phyloP scores from a whole-genome alignment of 1,140 invertebrate genomes.

The Drosophila baimaii region DNA sequence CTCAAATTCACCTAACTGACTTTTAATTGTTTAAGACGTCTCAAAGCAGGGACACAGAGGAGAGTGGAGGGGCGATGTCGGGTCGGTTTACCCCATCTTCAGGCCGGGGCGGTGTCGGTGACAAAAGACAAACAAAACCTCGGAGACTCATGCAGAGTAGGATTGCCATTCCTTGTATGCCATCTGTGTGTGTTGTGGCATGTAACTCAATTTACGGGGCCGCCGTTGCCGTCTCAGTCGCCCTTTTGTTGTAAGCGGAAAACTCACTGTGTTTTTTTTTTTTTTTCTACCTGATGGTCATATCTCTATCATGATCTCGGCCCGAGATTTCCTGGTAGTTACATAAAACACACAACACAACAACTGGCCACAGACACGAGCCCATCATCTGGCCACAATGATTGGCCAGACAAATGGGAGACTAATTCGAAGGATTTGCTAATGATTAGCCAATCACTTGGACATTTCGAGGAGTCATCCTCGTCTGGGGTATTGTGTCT shows the following conservation, averaged over 20 bases:
- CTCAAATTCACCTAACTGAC: constrained; percentile 64
- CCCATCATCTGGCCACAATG: constrained; percentile 22
- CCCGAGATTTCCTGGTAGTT: constrained; percentile 43
- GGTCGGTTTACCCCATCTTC: constrained; percentile 23
- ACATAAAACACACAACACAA: constrained; percentile 23
- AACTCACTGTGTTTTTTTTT: constrained; percentile 46
- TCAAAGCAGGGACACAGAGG: neutral
- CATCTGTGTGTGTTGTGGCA: constrained; percentile 26
- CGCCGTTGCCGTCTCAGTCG: constrained; percentile 10
- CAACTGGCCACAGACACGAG: constrained; percentile 26
- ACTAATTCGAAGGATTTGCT: constrained; percentile 24
- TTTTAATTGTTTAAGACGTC: constrained; percentile 60
- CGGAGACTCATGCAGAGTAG: constrained; percentile 50
- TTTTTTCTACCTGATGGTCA: constrained; percentile 37
- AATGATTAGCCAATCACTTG: constrained; percentile 3
- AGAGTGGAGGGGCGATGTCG: neutral
- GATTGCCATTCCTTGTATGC: constrained; percentile 41
- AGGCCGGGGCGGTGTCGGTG: constrained; percentile 23
- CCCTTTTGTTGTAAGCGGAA: constrained; percentile 54
- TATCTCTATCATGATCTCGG: constrained; percentile 29
- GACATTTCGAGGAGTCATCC: neutral
- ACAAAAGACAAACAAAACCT: constrained; percentile 27
- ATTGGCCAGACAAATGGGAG: constrained; percentile 25
- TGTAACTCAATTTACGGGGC: constrained; percentile 66
- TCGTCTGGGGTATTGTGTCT: too few species aligned